phyloP scores from a whole-genome alignment of 2,113 vertebrate species.

The Catharus bicknelli region DNA sequence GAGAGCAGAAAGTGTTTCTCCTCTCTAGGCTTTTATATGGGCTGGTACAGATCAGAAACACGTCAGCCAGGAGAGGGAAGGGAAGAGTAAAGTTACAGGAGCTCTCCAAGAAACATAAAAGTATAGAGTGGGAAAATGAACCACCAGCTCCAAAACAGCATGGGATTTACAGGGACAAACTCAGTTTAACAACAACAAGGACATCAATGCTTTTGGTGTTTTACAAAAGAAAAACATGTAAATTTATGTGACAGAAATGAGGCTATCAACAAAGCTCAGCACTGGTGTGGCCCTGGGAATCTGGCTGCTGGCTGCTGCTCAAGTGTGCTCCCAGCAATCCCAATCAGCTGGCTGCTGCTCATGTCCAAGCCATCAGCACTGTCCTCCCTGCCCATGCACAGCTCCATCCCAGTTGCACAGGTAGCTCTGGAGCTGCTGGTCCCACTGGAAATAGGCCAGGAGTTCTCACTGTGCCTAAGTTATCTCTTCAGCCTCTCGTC shows the following conservation, averaged over 20 bases:
- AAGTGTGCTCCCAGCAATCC: background rate
- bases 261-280: background rate
- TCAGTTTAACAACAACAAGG: background rate
- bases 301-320: background rate
- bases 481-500: background rate
- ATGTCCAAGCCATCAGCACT: background rate
- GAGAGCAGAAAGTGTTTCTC: constrained; percentile 8
- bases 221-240: background rate
- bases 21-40: background rate
- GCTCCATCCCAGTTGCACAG: background rate
- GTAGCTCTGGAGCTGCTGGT: background rate
- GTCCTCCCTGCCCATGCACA: background rate
- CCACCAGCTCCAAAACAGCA: background rate
- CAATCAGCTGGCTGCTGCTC: background rate
- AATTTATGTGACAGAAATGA: background rate
- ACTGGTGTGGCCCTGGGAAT: background rate
- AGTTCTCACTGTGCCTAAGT: background rate
- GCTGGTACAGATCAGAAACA: constrained; percentile 17
- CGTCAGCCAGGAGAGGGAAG: background rate
- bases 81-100: background rate
- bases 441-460: background rate
- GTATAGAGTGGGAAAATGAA: background rate
- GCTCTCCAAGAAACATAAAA: background rate
- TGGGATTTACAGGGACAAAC: background rate
- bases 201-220: background rate